Percentiles rank a stretch among this genome's conserved stretches.
These are phyloP conservation scores for Lates calcarifer DNA, from an alignment of 2,113 vertebrate species.

Conservation along the genomic window DNA sequence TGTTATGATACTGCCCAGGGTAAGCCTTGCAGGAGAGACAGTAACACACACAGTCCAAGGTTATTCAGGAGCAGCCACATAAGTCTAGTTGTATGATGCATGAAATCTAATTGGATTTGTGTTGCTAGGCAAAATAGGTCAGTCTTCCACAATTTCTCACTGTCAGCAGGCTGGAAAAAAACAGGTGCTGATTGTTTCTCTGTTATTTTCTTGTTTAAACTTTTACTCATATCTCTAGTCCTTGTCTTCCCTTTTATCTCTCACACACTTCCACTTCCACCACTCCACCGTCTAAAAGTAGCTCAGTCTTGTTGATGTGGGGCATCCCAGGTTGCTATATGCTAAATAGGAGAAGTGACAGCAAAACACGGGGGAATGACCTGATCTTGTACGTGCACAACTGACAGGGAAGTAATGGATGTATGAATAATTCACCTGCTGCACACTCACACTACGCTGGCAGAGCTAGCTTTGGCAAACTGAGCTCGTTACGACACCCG, in stretches of 20 bases:
- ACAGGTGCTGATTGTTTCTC: neutral
- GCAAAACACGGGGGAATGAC: constrained; percentile 9
- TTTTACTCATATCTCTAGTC: constrained; percentile 30
- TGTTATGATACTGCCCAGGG: constrained; percentile 11
- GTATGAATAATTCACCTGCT: constrained; percentile 67
- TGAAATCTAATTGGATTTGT: constrained; percentile 18
- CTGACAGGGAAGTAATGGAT: constrained; percentile 32
- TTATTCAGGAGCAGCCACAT: constrained; percentile 20
- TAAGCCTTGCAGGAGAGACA: neutral
- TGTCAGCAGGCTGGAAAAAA: neutral
- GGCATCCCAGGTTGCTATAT: constrained; percentile 1
- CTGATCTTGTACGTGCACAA: constrained; percentile 33
- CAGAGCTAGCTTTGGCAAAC: constrained; percentile 31
- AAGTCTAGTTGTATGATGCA: neutral
- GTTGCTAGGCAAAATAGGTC: constrained; percentile 11
- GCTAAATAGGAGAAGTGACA: constrained; percentile 23
- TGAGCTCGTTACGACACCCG: neutral
- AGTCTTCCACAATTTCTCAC: neutral
- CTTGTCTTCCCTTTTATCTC: constrained; percentile 14
- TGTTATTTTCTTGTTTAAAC: constrained; percentile 1
- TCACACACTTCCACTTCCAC: constrained; percentile 20
- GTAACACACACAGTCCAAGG: constrained; percentile 16
- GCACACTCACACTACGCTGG: constrained; percentile 15
- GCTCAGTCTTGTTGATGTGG: neutral
- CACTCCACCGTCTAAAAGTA: constrained; percentile 33